phyloP scores from a whole-genome alignment of 2,797 vertebrate genomes.

The Phylloscopus collybita region DNA sequence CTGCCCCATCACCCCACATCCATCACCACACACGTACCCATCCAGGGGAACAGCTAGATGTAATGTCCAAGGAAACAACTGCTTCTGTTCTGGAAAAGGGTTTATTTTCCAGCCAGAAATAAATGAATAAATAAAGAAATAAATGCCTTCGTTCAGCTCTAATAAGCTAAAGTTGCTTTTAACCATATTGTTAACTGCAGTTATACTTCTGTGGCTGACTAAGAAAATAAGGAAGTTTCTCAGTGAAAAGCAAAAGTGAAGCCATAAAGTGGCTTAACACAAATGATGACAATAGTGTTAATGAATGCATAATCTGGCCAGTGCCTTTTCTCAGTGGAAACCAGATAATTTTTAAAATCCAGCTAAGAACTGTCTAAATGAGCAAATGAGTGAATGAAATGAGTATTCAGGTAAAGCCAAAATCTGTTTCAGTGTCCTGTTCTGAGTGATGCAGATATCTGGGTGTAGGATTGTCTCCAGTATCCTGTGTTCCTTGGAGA shows the following conservation, averaged over 20 bases:
- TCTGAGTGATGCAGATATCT: background rate
- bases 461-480: background rate
- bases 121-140: background rate
- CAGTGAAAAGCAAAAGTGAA: background rate
- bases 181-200: background rate
- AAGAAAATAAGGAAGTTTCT: background rate
- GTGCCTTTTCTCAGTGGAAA: background rate
- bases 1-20: background rate
- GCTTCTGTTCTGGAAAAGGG: background rate
- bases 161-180: background rate
- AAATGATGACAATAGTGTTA: background rate
- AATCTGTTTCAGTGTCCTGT: background rate
- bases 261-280: background rate
- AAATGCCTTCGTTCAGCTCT: background rate
- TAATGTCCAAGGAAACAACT: background rate
- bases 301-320: background rate
- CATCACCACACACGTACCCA: background rate
- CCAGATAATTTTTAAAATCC: background rate
- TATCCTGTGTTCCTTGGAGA: background rate
- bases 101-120: background rate
- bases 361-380: background rate
- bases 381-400: background rate
- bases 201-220: background rate
- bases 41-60: background rate
- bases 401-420: background rate